phyloP scores from a whole-genome alignment of 64 coral and sea anemone species.

The Pocillopora damicornis region DNA sequence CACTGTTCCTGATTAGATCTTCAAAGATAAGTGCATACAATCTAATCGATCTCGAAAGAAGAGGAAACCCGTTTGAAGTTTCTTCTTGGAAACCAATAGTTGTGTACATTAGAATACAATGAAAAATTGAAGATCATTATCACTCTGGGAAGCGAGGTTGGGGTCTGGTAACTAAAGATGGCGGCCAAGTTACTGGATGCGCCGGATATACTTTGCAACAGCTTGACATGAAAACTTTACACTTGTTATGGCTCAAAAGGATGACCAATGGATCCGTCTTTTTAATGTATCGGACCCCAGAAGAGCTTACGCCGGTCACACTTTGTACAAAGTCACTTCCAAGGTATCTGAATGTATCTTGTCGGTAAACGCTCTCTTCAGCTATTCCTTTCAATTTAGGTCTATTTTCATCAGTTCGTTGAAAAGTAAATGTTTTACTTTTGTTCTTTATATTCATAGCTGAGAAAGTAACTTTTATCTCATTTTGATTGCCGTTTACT shows the following conservation, averaged over 20 bases:
- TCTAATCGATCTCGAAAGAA: no score
- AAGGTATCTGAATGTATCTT: slow-evolving; percentile 6
- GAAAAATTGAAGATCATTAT: background rate
- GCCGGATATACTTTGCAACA: background rate
- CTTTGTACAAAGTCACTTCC: slow-evolving; percentile 54
- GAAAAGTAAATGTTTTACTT: no score
- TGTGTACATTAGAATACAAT: no score
- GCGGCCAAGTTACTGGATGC: background rate
- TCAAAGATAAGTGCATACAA: no score
- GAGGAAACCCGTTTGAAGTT: no score
- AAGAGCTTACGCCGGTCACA: slow-evolving; percentile 80
- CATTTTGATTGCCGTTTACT: no score
- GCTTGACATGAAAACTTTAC: background rate
- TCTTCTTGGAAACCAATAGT: no score
- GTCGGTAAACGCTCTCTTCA: background rate
- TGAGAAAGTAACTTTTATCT: no score
- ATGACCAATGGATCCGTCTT: slow-evolving; percentile 71
- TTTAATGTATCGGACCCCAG: slow-evolving; percentile 93
- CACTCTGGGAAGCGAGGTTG: background rate
- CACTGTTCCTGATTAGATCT: no score
- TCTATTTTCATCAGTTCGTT: no score
- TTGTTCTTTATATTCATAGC: no score
- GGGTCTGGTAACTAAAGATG: background rate
- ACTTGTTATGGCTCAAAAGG: slow-evolving; percentile 16
- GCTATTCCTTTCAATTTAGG: no score